A percentile compares a stretch with the other conserved stretches of the same genome.
phyloP scores from a whole-genome alignment of 2,888 invertebrate species.

The Brachynemurus nebulosus region DNA sequence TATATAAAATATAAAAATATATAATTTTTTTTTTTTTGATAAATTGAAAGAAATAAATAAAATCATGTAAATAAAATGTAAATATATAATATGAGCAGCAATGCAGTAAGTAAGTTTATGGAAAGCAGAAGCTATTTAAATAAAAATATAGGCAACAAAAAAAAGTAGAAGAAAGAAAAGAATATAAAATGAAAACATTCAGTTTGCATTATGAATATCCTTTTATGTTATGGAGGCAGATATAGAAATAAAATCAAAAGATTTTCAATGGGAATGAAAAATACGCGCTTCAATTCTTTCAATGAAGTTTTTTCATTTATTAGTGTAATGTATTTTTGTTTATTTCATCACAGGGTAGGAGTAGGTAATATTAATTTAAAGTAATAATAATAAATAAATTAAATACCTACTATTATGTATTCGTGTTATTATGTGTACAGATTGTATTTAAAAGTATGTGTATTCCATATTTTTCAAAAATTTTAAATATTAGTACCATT shows the following conservation, averaged over 20 bases:
- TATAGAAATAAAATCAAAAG: slow-evolving; percentile 5
- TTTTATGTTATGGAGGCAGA: background rate
- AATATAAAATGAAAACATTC: slow-evolving; percentile 2
- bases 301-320: slow-evolving; percentile 9
- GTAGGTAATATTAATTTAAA: no score
- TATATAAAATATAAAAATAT: no score
- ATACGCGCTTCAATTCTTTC: slow-evolving; percentile 7
- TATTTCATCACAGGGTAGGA: background rate
- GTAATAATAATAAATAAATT: no score
- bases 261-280: slow-evolving; percentile 6
- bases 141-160: background rate
- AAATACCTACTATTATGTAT: no score
- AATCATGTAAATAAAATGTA: background rate
- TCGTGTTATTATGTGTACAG: no score
- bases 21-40: slow-evolving; percentile 33
- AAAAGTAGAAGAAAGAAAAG: slow-evolving; percentile 1
- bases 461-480: no score
- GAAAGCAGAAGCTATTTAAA: no score
- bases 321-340: slow-evolving; percentile 9
- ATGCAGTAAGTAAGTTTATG: no score
- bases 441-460: no score
- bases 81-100: no score
- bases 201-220: slow-evolving; percentile 2
- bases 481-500: no score
- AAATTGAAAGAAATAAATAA: slow-evolving; percentile 1